A percentile compares a stretch with the other conserved stretches of the same genome.
Conservation (phyloP, 64 coral and sea anemone genomes). For the Actinia tenebrosa region DNA sequence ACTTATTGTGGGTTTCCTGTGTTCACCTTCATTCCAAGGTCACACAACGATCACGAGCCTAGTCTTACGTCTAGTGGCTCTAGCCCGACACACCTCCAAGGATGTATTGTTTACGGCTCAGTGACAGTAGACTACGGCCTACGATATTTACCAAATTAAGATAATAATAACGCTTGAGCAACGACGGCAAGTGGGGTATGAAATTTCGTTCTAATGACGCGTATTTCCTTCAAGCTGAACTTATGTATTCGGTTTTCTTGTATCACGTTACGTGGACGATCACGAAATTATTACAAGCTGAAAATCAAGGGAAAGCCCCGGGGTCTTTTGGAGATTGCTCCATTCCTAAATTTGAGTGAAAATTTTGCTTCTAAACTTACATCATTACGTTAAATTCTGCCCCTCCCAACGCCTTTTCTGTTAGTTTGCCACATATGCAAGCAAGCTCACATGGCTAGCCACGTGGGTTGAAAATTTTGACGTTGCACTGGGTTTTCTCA, state of each 20-base stretch:
- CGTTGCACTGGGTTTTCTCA: not conserved
- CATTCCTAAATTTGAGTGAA: not conserved
- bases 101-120: not conserved
- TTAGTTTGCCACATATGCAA: constrained; percentile 6
- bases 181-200: not conserved
- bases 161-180: not conserved
- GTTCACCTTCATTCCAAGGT: not conserved
- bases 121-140: not conserved
- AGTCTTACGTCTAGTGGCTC: no score
- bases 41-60: not conserved
- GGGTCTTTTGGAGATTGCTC: not conserved
- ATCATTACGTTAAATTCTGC: not conserved
- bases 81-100: no score
- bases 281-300: not conserved
- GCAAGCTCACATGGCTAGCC: constrained; percentile 52
- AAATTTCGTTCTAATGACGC: not conserved
- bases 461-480: constrained; percentile 54
- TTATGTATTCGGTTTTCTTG: not conserved
- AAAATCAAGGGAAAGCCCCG: not conserved
- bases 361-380: not conserved
- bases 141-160: not conserved
- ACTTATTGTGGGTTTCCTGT: not conserved
- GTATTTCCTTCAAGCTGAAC: not conserved
- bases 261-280: not conserved
- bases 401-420: not conserved